Base-by-base conservation (phyloP, 2,888 invertebrate species). In the Drosophila siamana region DNA sequence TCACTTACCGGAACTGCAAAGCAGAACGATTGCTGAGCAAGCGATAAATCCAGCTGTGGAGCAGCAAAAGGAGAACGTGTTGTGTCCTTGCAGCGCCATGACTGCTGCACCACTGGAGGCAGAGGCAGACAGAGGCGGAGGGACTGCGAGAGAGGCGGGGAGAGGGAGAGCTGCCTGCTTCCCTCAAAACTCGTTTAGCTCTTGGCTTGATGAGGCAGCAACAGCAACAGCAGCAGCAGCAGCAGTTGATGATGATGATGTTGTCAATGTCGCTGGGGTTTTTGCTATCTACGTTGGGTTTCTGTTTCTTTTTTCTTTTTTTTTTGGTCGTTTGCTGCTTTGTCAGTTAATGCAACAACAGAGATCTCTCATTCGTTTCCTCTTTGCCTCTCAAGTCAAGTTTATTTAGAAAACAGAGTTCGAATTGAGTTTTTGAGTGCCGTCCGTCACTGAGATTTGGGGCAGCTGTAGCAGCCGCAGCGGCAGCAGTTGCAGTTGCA, bases 1-100 rank as follows among this genome's bases (percentile, higher is more conserved):
- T 90, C 90, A 91, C 91, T 91, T 91, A 91, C 91, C 91, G 91
- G 91, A 91, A 90, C 90, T 91, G 89, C 91, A 91, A 80, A 91
- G 91, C 91, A 91, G 89, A 89, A 91, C 91, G 89, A 91, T 91
- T 90, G 91, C 91, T 90, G 91, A 91, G 88, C 90, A 91, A 90
- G 91, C 91, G 90, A 91, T 91, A 90, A 91, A 90, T 90, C 91
- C 91, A 83, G 89, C 89, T 83, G 90, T 80, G 78, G 86, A 90
- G 83, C 73, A 74, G 78, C 69, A 76, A 67, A 86, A 75, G 74
- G 64, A 74, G 73, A 84, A 75, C 75, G 83, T 80, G 66, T 86
- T 79, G 66, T 86, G 84, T 73, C 72, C 74, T 60, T 78, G 74
- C 73, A 76, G 56, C 65, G 83, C 78, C 88, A 86, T 88, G 65